A percentile compares a stretch with the other conserved stretches of the same genome.
Evolutionary conservation across 2,888 invertebrate genomes (phyloP).

Genomic region (Pheosia gnoma): DNA sequence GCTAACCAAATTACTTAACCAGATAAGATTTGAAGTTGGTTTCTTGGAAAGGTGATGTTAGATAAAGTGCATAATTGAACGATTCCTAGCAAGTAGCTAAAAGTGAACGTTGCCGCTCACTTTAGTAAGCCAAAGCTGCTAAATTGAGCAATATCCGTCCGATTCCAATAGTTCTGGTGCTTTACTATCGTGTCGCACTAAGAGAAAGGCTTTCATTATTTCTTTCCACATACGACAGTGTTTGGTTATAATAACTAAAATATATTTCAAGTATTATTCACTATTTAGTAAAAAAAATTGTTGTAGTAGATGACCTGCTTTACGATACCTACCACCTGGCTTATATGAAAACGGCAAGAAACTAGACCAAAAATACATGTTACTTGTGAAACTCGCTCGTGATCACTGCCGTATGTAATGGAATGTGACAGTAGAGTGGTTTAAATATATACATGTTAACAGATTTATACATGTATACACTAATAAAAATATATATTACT

Average conservation of each 20-base stretch:
- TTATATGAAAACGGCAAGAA: not conserved
- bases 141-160: slow-evolving; percentile 32
- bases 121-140: slow-evolving; percentile 24
- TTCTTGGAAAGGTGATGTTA: slow-evolving; percentile 12
- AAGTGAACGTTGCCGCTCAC: slow-evolving; percentile 40
- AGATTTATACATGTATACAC: no score
- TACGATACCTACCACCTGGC: not conserved
- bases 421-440: no score
- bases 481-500: no score
- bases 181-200: no score
- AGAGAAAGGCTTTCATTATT: not conserved
- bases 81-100: slow-evolving; percentile 14
- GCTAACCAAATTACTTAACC: not conserved
- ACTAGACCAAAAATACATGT: no score
- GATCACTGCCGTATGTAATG: no score
- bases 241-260: no score
- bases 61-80: slow-evolving; percentile 22
- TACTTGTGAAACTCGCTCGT: no score
- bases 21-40: not conserved
- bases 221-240: no score
- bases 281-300: no score
- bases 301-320: not conserved
- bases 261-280: no score
- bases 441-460: no score
- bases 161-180: slow-evolving; percentile 9